These are phyloP conservation scores for Hyposoter didymator DNA, from an alignment of 2,888 invertebrate species.

Conservation along the genomic window DNA sequence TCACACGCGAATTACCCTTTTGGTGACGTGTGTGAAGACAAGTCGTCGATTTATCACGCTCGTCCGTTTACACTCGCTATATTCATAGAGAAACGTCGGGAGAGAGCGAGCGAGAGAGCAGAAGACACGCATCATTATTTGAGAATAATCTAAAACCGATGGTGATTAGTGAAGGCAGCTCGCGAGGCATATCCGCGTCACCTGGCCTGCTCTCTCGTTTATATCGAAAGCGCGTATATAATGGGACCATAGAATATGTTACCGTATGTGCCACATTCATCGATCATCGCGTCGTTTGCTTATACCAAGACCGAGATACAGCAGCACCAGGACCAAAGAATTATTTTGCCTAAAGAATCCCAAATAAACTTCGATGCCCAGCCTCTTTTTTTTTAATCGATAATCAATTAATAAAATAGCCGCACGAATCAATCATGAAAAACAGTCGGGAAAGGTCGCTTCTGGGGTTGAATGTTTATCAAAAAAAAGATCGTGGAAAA, in stretches of 20 bases:
- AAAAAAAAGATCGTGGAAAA: too few species aligned
- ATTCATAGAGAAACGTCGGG: conserved; percentile 1
- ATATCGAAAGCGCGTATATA: conserved; percentile 63
- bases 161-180: conserved; percentile 82
- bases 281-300: conserved; percentile 57
- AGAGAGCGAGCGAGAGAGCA: neutral
- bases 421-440: neutral
- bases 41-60: conserved; percentile 64
- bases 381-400: neutral
- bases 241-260: conserved; percentile 31
- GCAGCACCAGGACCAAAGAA: neutral
- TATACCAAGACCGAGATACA: conserved; percentile 3
- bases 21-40: conserved; percentile 43
- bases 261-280: conserved; percentile 48
- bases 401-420: neutral
- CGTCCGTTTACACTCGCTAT: conserved; percentile 26
- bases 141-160: conserved; percentile 84
- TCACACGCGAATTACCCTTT: conserved; percentile 46
- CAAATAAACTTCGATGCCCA: neutral
- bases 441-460: neutral
- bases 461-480: too few species aligned
- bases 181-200: conserved; percentile 77
- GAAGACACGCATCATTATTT: conserved; percentile 82
- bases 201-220: conserved; percentile 80
- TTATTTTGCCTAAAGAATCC: conserved; percentile 1